Evolutionary conservation across 2,113 vertebrate species (phyloP), one percentile per base, ranked within the genome.

Genomic region (Pterocles burchelli): DNA sequence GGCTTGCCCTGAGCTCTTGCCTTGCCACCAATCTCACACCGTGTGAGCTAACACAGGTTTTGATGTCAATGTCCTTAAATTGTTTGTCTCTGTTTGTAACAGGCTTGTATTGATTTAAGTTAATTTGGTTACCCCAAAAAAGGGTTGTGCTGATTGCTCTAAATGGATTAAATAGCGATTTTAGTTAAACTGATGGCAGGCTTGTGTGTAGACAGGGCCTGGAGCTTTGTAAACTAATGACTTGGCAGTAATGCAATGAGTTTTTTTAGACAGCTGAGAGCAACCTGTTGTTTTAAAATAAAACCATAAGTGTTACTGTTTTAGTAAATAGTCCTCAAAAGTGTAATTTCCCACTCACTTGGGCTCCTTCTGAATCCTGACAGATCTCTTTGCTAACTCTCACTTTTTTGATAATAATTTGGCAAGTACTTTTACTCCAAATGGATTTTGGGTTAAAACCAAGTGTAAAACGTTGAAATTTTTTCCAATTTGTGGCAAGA

Each of bases 141-240:
- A 85, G 17, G 80, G 58, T 96, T 95, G 95, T 88, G 89, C 77
- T 96, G 91, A 97, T 97, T 96, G 91, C 94, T 93, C 77, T 95
- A 97, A 96, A 87, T 79, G 46, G 81, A 97, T 97, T 97, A 97
- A 95, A 92, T 54, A 85, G 77, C 58, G 84, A 95, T 96, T 93
- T 96, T 87, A 91, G 91, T 93, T 95, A 76, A 94, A 94, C 83
- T 65, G 95, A 62, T 89, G 87, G 87, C 93, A 89, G 95, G 74
- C 59, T 68, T 72, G 89, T 82, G 96, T 96, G 93, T 85, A 82
- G 96, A 97, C 93, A 96, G 77, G 87, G 91, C 93, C 95, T 97
- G 96, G 84, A 96, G 94, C 93, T 96, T 91, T 96, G 91, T 87
- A 95, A 95, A 93, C 58, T 96, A 95, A 97, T 97, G 94, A 85